These are phyloP conservation scores for Drosophila ezoana DNA, from an alignment of 2,888 invertebrate species.

Conservation along the genomic window DNA sequence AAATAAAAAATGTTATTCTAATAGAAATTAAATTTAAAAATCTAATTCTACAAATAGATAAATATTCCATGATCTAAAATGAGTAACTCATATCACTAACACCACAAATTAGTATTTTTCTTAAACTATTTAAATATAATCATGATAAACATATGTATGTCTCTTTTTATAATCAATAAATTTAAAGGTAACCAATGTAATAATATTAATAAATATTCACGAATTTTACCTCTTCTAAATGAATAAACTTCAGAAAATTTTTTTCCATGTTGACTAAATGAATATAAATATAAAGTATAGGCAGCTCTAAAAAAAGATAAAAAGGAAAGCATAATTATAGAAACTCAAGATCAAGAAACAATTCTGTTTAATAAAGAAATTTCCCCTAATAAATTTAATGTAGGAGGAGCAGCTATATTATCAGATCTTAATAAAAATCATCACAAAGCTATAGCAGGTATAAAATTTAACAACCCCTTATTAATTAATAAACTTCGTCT, in stretches of 20 bases:
- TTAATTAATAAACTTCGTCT: slow-evolving; percentile 88
- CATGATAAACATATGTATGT: slow-evolving; percentile 86
- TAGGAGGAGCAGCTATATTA: slow-evolving; percentile 89
- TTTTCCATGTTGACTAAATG: slow-evolving; percentile 87
- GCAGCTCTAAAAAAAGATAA: slow-evolving; percentile 89
- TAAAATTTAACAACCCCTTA: slow-evolving; percentile 88
- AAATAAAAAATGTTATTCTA: slow-evolving; percentile 83
- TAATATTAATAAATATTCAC: slow-evolving; percentile 87
- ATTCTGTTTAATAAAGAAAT: slow-evolving; percentile 88
- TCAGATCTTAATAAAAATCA: slow-evolving; percentile 88
- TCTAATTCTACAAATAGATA: slow-evolving; percentile 86
- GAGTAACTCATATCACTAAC: slow-evolving; percentile 86
- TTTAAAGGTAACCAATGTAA: slow-evolving; percentile 89
- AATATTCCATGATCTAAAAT: slow-evolving; percentile 86
- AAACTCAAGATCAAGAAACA: slow-evolving; percentile 85
- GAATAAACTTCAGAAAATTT: slow-evolving; percentile 86
- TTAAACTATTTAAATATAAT: slow-evolving; percentile 88
- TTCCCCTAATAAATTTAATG: slow-evolving; percentile 89
- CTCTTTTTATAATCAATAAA: slow-evolving; percentile 87
- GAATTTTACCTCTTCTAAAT: slow-evolving; percentile 85
- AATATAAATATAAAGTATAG: slow-evolving; percentile 86
- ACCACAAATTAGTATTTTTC: slow-evolving; percentile 89
- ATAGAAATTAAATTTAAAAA: slow-evolving; percentile 86
- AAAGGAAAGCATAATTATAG: slow-evolving; percentile 86
- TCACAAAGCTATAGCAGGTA: slow-evolving; percentile 87